Conservation (phyloP, 2,888 invertebrate species). For the Caenorhabditis doughertyi region DNA sequence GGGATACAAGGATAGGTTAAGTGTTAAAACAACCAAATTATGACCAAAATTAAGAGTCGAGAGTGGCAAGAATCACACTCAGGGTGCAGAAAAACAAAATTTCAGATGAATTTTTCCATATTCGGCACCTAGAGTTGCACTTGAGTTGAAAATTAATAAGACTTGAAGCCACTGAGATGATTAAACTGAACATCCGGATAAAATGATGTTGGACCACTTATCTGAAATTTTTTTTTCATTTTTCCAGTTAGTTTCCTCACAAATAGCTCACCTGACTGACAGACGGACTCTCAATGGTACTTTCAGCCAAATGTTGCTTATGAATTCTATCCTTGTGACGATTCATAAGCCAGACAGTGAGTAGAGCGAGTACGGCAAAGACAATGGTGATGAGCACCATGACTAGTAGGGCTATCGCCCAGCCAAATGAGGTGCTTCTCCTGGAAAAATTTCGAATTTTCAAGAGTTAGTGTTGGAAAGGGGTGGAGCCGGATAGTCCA, state of each 20-base stretch:
- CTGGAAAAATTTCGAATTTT: conserved; percentile 59
- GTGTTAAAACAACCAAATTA: neutral
- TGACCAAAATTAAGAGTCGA: neutral
- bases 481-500: no score
- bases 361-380: conserved; percentile 68
- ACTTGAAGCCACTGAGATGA: conserved; percentile 40
- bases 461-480: no score
- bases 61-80: conserved; percentile 15
- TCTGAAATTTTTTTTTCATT: conserved; percentile 44
- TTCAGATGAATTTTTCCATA: neutral
- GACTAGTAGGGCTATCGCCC: conserved; percentile 78
- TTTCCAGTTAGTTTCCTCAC: neutral
- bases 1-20: no score
- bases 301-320: conserved; percentile 66
- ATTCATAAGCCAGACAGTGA: conserved; percentile 70
- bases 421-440: conserved; percentile 73
- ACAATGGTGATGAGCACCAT: conserved; percentile 75
- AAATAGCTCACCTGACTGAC: conserved; percentile 27
- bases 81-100: neutral
- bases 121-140: neutral
- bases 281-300: conserved; percentile 65
- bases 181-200: conserved; percentile 64
- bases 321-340: conserved; percentile 70
- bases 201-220: conserved; percentile 72
- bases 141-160: conserved; percentile 26